These are phyloP conservation scores for Virgularia gustaviana DNA, from an alignment of 92 coral and sea anemone genomes.

Conservation along the genomic window DNA sequence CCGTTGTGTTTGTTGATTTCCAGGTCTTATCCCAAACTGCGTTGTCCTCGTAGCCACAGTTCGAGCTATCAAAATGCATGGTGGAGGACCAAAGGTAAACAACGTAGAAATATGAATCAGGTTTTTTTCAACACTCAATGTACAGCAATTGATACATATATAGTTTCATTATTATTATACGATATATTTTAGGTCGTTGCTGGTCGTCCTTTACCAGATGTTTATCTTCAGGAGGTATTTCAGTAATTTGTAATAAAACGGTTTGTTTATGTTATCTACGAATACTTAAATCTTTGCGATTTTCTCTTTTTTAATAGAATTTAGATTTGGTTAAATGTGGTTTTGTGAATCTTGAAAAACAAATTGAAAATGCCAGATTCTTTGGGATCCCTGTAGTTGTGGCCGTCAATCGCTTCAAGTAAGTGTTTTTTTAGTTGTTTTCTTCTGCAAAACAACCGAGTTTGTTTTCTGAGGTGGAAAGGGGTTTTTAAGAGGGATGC, in stretches of 20 bases:
- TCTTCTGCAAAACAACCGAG: too few species aligned
- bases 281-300: neutral
- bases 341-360: slow-evolving; percentile 87
- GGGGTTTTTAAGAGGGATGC: neutral
- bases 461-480: too few species aligned
- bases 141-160: too few species aligned
- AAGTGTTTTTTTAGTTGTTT: slow-evolving; percentile 38
- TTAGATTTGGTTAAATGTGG: slow-evolving; percentile 74
- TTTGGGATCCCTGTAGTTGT: slow-evolving; percentile 89
- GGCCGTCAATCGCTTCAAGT: slow-evolving; percentile 90
- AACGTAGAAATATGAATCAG: too few species aligned
- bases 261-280: too few species aligned
- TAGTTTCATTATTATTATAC: too few species aligned
- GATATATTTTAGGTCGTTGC: slow-evolving; percentile 91
- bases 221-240: slow-evolving; percentile 75
- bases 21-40: slow-evolving; percentile 88
- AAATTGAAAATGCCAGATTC: slow-evolving; percentile 86
- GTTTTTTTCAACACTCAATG: too few species aligned
- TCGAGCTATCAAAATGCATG: slow-evolving; percentile 94
- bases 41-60: slow-evolving; percentile 94
- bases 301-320: slow-evolving; percentile 50
- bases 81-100: slow-evolving; percentile 96
- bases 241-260: neutral
- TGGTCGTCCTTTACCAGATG: slow-evolving; percentile 76
- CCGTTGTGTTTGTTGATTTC: slow-evolving; percentile 8